Evolutionary conservation across 2,797 vertebrate species (phyloP).

Genomic region (Antennarius maculatus): DNA sequence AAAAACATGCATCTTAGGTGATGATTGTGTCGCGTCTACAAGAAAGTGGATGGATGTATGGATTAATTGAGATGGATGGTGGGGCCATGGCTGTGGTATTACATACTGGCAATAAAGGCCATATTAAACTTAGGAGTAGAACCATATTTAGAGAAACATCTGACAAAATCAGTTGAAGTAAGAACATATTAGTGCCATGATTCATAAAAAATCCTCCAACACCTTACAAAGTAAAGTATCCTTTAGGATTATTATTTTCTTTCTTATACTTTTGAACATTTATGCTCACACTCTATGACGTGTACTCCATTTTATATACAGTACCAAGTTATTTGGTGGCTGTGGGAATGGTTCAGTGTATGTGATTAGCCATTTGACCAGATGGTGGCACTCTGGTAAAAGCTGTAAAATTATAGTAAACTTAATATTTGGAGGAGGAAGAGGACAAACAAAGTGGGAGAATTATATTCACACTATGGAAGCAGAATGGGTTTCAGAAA

Average conservation of each 20-base stretch:
- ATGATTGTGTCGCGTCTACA: too few species aligned
- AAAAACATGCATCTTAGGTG: too few species aligned
- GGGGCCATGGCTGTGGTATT: too few species aligned
- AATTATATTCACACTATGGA: not conserved
- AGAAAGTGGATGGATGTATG: too few species aligned
- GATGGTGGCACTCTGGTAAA: conserved; percentile 67
- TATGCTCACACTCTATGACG: not conserved
- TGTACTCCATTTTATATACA: too few species aligned
- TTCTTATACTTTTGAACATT: not conserved
- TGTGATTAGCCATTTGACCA: conserved; percentile 50
- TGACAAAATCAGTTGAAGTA: too few species aligned
- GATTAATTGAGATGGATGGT: too few species aligned
- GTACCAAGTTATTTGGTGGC: not conserved
- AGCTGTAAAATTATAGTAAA: conserved; percentile 41
- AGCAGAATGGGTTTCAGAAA: not conserved
- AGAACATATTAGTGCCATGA: conserved; percentile 11
- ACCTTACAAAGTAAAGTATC: not conserved
- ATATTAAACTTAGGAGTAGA: too few species aligned
- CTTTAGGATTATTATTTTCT: not conserved
- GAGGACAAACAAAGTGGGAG: conserved; percentile 16
- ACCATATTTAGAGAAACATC: too few species aligned
- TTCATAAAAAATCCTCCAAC: conserved; percentile 18
- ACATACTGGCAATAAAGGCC: too few species aligned
- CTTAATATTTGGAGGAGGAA: conserved; percentile 2
- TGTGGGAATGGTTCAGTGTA: not conserved